Base-by-base conservation (phyloP, 2,113 vertebrate species). In the Heterotilapia buettikoferi region DNA sequence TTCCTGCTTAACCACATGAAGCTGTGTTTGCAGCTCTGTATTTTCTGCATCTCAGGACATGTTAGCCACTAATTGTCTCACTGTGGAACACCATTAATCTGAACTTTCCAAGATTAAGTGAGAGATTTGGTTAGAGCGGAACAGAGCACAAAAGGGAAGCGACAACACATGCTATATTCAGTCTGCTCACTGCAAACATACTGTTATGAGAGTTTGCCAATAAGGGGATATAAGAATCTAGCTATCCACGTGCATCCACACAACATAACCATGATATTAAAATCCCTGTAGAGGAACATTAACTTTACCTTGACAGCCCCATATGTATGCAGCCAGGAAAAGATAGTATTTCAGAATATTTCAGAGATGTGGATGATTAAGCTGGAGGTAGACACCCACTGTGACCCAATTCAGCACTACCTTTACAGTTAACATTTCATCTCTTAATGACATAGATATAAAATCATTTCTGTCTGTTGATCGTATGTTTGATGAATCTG, bases 71-170 rank as follows among this genome's bases (percentile, higher is more conserved):
- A 57, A 87, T 89, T 68, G 61, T 86, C 85, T 82, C 40, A 68
- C 18, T 66, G 33, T 21, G 47, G 56, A 85, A 82, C 71, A 7
- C 57, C 73, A 63, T 84, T 29, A 85, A 81, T 47, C 38, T 86
- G 85, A 87, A 86, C 78, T 92, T 89, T 88, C 7, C 50, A 53
- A 85, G 19, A 90, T 92, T n/a, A 78, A 79, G 59, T 92, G 56
- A 53, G 84, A 84, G 82, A 36, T 31, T 43, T 66, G 71, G 84
- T 78, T 21, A 19, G n/a, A 11, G 43, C 19, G n/a, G 43, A 38
- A 38, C 9, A 47, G 19, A 88, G 73, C 66, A 14, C 1, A 4
- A 68, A 45, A 71, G 9, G 16, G 4, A 26, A 57, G 78, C 57
- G 9, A 38, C 40, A 40, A 33, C 54, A 38, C 8, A 29, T 9